These are phyloP conservation scores for Drosophila antonietae DNA, from an alignment of 2,888 invertebrate genomes.

Conservation along the genomic window DNA sequence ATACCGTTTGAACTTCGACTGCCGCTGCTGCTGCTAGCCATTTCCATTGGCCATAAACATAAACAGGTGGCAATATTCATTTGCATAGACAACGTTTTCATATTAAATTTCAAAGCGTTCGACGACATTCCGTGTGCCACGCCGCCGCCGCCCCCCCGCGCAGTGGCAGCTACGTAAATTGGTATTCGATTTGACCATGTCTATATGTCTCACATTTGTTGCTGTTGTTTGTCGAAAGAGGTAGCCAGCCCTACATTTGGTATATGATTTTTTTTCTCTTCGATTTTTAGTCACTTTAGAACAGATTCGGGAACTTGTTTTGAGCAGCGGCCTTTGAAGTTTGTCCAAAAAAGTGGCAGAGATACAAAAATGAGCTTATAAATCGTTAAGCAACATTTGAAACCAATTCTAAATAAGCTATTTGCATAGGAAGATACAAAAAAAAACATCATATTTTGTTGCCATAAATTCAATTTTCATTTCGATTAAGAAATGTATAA, in stretches of 20 bases:
- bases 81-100: slow-evolving; percentile 78
- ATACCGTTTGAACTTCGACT: slow-evolving; percentile 51
- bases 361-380: slow-evolving; percentile 49
- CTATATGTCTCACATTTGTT: slow-evolving; percentile 20
- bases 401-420: slow-evolving; percentile 34
- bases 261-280: background rate
- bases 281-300: slow-evolving; percentile 14
- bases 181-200: slow-evolving; percentile 62
- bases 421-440: slow-evolving; percentile 11
- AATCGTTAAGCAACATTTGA: slow-evolving; percentile 50
- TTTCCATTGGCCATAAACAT: slow-evolving; percentile 70
- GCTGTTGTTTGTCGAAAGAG: slow-evolving; percentile 28
- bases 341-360: slow-evolving; percentile 11
- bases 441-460: slow-evolving; percentile 7
- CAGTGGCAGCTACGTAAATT: slow-evolving; percentile 40
- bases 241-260: slow-evolving; percentile 51
- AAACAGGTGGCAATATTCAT: slow-evolving; percentile 82
- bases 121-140: slow-evolving; percentile 63
- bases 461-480: slow-evolving; percentile 21
- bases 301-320: slow-evolving; percentile 57
- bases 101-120: slow-evolving; percentile 78
- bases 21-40: slow-evolving; percentile 42
- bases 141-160: slow-evolving; percentile 1
- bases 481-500: slow-evolving; percentile 17
- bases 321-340: slow-evolving; percentile 54